Conservation (phyloP, 2,113 vertebrate species). For the Numida meleagris region DNA sequence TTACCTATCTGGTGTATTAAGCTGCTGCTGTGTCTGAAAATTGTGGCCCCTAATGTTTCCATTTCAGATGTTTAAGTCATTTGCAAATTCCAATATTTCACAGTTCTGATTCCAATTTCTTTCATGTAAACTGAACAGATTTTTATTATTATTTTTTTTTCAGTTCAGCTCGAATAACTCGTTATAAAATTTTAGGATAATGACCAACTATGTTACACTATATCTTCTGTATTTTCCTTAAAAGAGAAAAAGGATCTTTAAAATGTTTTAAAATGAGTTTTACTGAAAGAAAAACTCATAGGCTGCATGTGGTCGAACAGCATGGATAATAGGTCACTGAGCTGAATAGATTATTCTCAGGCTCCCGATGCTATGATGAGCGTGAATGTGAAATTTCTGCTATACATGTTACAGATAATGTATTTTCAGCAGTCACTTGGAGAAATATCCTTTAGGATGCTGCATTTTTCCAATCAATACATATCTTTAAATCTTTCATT, state of each 20-base stretch:
- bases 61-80: neutral
- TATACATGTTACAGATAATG: slow-evolving; percentile 5
- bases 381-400: slow-evolving; percentile 33
- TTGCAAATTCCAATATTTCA: neutral
- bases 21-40: neutral
- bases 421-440: slow-evolving; percentile 38
- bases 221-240: neutral
- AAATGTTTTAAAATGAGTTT: slow-evolving; percentile 21
- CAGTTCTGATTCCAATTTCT: neutral
- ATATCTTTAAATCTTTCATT: neutral
- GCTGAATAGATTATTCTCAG: slow-evolving; percentile 36
- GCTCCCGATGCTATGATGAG: neutral
- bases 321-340: slow-evolving; percentile 28
- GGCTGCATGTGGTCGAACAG: neutral
- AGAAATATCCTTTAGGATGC: neutral
- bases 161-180: neutral
- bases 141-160: neutral
- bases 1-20: neutral
- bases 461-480: neutral
- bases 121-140: neutral
- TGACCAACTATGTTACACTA: neutral
- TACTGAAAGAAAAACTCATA: neutral
- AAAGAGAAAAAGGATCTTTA: neutral
- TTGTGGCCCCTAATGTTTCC: neutral
- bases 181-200: neutral